Evolutionary conservation across 2,797 vertebrate genomes (phyloP).

Genomic region (Pantherophis vulpinus): DNA sequence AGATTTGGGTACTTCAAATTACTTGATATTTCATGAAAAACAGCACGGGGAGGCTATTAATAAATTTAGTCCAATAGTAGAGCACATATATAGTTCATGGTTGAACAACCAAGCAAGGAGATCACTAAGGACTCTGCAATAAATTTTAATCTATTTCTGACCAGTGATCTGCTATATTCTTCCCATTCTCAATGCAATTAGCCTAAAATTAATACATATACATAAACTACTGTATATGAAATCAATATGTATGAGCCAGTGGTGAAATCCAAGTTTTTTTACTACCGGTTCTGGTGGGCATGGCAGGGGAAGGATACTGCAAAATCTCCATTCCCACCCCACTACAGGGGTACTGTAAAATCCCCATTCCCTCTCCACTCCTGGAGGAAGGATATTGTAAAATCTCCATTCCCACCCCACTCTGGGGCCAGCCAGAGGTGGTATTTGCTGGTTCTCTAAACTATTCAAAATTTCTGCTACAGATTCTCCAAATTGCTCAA

Average conservation of each 20-base stretch:
- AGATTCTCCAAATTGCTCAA: too few relatives aligned
- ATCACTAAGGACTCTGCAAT: neutral
- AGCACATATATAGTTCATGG: neutral
- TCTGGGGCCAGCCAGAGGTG: too few relatives aligned
- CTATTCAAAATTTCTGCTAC: too few relatives aligned
- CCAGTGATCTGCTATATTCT: neutral
- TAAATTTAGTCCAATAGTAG: neutral
- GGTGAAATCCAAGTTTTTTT: too few relatives aligned
- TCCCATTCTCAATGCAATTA: neutral
- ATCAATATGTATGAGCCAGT: neutral
- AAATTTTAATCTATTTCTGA: neutral
- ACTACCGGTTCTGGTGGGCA: too few relatives aligned
- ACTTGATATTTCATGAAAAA: neutral
- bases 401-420: too few relatives aligned
- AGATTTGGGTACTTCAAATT: constrained; percentile 28
- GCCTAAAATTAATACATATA: neutral
- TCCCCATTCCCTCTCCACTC: too few relatives aligned
- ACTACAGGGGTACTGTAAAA: too few relatives aligned
- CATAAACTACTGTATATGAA: neutral
- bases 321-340: too few relatives aligned
- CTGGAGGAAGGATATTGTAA: too few relatives aligned
- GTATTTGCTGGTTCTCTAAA: too few relatives aligned
- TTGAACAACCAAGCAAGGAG: neutral
- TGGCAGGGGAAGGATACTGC: too few relatives aligned
- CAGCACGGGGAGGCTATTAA: neutral